phyloP scores from a whole-genome alignment of 1,140 invertebrate species.

The Drosophila tristis region DNA sequence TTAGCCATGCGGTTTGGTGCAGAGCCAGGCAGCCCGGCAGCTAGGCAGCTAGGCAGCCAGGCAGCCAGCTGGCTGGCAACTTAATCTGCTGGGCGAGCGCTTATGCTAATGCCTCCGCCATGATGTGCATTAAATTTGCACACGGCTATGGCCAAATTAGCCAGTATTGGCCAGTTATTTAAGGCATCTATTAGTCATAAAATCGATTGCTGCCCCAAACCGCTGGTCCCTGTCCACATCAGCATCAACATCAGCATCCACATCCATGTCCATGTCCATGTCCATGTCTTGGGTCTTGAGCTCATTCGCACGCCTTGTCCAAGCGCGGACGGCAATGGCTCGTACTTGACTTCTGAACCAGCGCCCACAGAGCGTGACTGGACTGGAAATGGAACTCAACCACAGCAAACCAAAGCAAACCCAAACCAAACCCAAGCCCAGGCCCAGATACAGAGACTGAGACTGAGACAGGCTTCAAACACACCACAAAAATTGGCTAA shows the following conservation, averaged over 20 bases:
- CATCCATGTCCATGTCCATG: conserved; percentile 4
- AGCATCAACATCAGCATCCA: conserved; percentile 10
- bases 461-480: conserved; percentile 50
- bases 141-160: conserved; percentile 70
- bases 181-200: conserved; percentile 80
- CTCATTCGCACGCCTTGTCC: conserved; percentile 77
- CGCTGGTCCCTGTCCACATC: conserved; percentile 8
- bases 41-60: too few relatives aligned
- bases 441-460: conserved; percentile 14
- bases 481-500: conserved; percentile 58
- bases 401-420: background rate
- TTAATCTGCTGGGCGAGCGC: conserved; percentile 54
- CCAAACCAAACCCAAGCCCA: conserved; percentile 31
- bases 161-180: conserved; percentile 68
- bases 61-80: conserved; percentile 41
- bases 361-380: conserved; percentile 80
- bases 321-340: conserved; percentile 52
- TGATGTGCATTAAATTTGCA: conserved; percentile 69
- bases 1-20: conserved; percentile 60
- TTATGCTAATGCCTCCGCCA: conserved; percentile 58
- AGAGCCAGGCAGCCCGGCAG: background rate
- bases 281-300: conserved; percentile 20
- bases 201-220: conserved; percentile 36
- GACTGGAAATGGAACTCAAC: conserved; percentile 57
- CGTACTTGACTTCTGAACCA: conserved; percentile 81